These are phyloP conservation scores for Ianthella basta DNA, from an alignment of 37 sponge, comb jelly and placozoan species.

Conservation along the genomic window DNA sequence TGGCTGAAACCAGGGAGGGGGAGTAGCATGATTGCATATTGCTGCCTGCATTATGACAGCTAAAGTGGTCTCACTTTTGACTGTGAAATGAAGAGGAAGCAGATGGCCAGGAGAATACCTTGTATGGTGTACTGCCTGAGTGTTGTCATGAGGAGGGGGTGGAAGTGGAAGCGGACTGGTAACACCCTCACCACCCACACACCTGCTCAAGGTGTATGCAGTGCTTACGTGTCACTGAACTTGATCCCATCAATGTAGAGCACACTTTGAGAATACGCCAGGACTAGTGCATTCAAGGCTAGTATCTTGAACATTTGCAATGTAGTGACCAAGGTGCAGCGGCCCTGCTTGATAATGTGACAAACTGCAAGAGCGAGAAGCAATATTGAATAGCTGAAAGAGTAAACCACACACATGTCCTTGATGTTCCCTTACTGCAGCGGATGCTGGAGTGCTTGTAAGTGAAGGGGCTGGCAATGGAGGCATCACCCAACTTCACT, in stretches of 20 bases:
- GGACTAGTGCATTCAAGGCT: constrained; percentile 95
- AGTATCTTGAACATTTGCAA: constrained; percentile 99
- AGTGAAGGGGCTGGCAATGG: constrained; percentile 99
- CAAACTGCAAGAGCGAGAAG: constrained; percentile 51
- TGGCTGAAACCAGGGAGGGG: constrained; percentile 50
- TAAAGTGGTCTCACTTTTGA: constrained; percentile 65
- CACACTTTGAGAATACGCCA: constrained; percentile 98
- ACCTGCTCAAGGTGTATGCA: not conserved
- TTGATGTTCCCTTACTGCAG: constrained; percentile 68
- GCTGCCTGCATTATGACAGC: no score
- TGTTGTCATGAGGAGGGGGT: not conserved
- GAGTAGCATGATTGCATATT: not conserved
- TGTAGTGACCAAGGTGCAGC: constrained; percentile 97
- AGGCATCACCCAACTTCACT: constrained; percentile 97
- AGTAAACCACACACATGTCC: no score
- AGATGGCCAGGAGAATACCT: constrained; percentile 90
- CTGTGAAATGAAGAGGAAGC: constrained; percentile 90
- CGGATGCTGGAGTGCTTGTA: constrained; percentile 74
- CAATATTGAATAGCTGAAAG: not conserved
- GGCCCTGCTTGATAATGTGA: constrained; percentile 92
- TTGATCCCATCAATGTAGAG: constrained; percentile 97
- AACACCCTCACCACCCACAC: no score
- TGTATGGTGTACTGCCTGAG: constrained; percentile 92
- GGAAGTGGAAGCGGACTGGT: not conserved
- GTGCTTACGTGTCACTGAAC: constrained; percentile 93